A percentile compares a stretch with the other conserved stretches of the same genome.
These are phyloP conservation scores for Xenopus petersii DNA, from an alignment of 2,797 vertebrate genomes.

Conservation along the genomic window DNA sequence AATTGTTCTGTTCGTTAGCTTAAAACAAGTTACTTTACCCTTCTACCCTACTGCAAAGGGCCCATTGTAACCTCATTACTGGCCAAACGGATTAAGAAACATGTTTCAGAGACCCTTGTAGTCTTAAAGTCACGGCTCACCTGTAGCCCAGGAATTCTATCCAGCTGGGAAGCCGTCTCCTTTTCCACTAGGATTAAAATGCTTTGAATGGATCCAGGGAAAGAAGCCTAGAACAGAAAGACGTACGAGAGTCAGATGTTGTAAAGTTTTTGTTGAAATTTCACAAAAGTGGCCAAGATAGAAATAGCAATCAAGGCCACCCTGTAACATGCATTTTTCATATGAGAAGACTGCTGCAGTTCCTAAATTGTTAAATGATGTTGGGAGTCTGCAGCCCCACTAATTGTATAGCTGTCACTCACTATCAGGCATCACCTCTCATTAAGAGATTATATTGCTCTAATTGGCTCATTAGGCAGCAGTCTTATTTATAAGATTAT, in stretches of 20 bases:
- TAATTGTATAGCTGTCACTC: no score
- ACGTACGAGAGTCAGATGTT: not conserved
- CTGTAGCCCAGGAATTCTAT: slow-evolving; percentile 77
- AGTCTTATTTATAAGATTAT: not conserved
- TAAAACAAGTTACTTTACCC: no score
- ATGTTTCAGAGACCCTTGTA: not conserved
- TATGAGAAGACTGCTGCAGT: not conserved
- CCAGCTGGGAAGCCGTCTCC: slow-evolving; percentile 69
- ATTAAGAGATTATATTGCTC: no score
- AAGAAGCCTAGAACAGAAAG: slow-evolving; percentile 54
- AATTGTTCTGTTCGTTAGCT: no score
- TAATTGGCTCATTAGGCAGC: not conserved
- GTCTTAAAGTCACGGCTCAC: slow-evolving; percentile 58
- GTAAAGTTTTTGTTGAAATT: not conserved
- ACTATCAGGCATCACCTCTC: no score
- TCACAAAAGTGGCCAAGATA: not conserved
- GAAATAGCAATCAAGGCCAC: not conserved
- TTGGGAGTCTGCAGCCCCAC: not conserved
- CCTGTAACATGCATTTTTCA: not conserved
- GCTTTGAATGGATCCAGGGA: slow-evolving; percentile 70
- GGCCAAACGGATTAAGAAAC: not conserved
- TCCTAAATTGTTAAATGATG: not conserved
- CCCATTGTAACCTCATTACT: no score
- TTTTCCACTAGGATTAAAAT: slow-evolving; percentile 82
- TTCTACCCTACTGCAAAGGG: no score